Conservation (phyloP, 2,113 vertebrate species). For the Lanius collurio region DNA sequence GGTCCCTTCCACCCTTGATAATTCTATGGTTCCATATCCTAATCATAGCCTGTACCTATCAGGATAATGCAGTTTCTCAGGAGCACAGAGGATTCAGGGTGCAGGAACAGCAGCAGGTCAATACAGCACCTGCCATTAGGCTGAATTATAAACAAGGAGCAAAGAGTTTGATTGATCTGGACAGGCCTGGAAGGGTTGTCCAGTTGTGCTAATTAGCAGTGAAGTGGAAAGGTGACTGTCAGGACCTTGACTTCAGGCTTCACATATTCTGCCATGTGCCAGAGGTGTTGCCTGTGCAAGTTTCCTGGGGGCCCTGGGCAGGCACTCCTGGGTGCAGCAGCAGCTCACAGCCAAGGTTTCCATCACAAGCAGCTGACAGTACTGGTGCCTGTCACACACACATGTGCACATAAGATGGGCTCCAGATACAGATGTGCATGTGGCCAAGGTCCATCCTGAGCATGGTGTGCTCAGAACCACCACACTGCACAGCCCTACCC, state of each 20-base stretch:
- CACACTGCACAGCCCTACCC: not conserved
- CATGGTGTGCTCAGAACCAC: not conserved
- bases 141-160: not conserved
- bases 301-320: not conserved
- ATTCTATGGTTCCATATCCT: not conserved
- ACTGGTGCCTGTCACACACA: not conserved
- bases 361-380: not conserved
- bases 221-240: not conserved
- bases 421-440: fast-evolving
- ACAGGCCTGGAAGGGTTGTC: not conserved
- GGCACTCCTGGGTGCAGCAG: not conserved
- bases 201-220: not conserved
- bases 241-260: not conserved
- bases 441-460: not conserved
- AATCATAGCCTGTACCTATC: not conserved
- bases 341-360: not conserved
- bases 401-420: not conserved
- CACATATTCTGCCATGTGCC: fast-evolving
- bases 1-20: not conserved
- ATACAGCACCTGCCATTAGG: not conserved
- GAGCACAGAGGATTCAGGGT: not conserved
- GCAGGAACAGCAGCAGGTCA: not conserved
- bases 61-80: not conserved
- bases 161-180: not conserved
- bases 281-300: fast-evolving